Conservation (phyloP, 1,140 invertebrate species). For the Trachymyrmex cornetzi region DNA sequence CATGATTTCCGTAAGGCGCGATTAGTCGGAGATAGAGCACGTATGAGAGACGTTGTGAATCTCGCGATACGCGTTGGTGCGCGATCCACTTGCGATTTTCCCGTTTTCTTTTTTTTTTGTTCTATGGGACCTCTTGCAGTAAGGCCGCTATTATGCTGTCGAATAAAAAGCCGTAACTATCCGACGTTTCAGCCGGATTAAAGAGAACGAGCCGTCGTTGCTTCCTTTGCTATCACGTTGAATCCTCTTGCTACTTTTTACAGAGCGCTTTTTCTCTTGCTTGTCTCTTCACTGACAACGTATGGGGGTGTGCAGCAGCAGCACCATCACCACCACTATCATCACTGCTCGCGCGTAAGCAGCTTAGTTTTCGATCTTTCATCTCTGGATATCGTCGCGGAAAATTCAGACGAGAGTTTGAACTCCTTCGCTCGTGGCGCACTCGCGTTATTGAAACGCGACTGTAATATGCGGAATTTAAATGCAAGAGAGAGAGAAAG, state of each 20-base stretch:
- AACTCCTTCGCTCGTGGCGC: conserved; percentile 15
- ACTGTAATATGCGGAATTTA: conserved; percentile 3
- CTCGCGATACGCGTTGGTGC: not conserved
- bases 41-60: not conserved
- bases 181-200: conserved; percentile 76
- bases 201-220: conserved; percentile 64
- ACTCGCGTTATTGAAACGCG: conserved; percentile 27
- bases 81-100: conserved; percentile 11
- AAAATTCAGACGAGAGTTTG: conserved; percentile 23
- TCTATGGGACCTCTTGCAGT: not conserved
- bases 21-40: conserved; percentile 40
- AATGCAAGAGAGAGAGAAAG: too few relatives aligned
- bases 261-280: conserved; percentile 25
- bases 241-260: conserved; percentile 48
- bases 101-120: conserved; percentile 21
- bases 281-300: conserved; percentile 29
- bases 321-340: not conserved
- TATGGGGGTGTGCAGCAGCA: not conserved
- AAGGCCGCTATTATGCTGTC: conserved; percentile 72
- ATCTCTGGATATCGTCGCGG: conserved; percentile 42
- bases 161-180: conserved; percentile 76
- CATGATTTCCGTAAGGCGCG: not conserved
- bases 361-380: conserved; percentile 57
- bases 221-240: conserved; percentile 47
- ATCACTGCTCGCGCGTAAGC: conserved; percentile 44